A percentile compares a stretch with the other conserved stretches of the same genome.
phyloP scores from a whole-genome alignment of 2,113 vertebrate genomes.

The Leptobrachium leishanense region DNA sequence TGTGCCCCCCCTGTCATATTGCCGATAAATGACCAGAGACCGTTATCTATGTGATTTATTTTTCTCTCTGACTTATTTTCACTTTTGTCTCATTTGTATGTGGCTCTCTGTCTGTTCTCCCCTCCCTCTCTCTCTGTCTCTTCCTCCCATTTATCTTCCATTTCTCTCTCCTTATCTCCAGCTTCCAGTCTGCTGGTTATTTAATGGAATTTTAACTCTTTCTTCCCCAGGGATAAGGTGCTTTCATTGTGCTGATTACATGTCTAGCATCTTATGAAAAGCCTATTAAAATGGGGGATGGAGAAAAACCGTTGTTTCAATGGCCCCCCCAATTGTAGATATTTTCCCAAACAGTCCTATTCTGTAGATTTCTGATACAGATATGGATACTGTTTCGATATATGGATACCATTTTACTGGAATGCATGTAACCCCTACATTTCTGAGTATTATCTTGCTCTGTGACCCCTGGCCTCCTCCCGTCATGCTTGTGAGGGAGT shows the following conservation, averaged over 20 bases:
- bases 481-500: no score
- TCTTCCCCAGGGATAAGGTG: not conserved
- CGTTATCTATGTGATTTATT: slow-evolving; percentile 42
- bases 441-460: no score
- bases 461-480: no score
- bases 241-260: not conserved
- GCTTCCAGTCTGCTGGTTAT: slow-evolving; percentile 28
- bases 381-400: no score
- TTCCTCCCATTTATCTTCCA: slow-evolving; percentile 27
- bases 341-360: no score
- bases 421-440: no score
- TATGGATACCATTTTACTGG: no score
- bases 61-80: slow-evolving; percentile 9
- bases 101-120: slow-evolving; percentile 13
- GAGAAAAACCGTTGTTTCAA: no score
- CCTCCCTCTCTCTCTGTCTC: slow-evolving; percentile 7
- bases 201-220: slow-evolving; percentile 48
- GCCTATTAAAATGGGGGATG: no score
- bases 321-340: no score
- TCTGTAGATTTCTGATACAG: no score
- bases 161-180: slow-evolving; percentile 28
- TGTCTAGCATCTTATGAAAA: no score
- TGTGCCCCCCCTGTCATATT: slow-evolving; percentile 18
- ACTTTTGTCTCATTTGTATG: slow-evolving; percentile 34
- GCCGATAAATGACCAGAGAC: slow-evolving; percentile 29